Evolutionary conservation across 2,888 invertebrate species (phyloP), one percentile per base, ranked within the genome.

Genomic region (Autographa gamma): DNA sequence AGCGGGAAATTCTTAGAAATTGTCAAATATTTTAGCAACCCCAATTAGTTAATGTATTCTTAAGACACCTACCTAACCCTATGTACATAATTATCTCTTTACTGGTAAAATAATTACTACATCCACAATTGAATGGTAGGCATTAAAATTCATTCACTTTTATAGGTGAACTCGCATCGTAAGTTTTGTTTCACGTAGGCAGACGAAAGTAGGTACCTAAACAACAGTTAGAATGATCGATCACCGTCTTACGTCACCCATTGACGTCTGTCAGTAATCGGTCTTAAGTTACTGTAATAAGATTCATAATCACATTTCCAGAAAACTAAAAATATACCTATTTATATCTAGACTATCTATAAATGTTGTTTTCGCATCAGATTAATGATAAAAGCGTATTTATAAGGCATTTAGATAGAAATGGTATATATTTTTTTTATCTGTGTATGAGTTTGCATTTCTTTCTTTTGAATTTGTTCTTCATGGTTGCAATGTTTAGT

Each of bases 321-420:
- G 9, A 48, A 59, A 60, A 25, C 11, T 0, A 0, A 56, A 64
- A 58, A 25, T 11, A 2, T 8, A 0, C 48, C 56, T 54, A 31
- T 19, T 38, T 43, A 58, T 69, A 52, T 58, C 31, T 11, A n/a
- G 41, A 61, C 16, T 19, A 60, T 60, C 43, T 38, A 38, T 16
- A 52, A 25, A 63, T 13, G 11, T 74, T 78, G 79, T 78, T 77
- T 71, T 77, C 16, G 66, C 32, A 31, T 71, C 67, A 71, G 60
- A 69, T 31, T 60, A 63, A 60, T 70, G 73, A 77, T 74, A 69
- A 69, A 67, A 63, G 62, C 58, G 69, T 69, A 56, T 48, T 67
- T 70, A 73, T 66, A 66, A 73, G 69, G 65, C 25, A 74, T 76
- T 74, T 64, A 66, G 74, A 80, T 76, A 66, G 60, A 66, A 61